Evolutionary conservation across 2,797 vertebrate genomes (phyloP).

Genomic region (Vireo griseus): DNA sequence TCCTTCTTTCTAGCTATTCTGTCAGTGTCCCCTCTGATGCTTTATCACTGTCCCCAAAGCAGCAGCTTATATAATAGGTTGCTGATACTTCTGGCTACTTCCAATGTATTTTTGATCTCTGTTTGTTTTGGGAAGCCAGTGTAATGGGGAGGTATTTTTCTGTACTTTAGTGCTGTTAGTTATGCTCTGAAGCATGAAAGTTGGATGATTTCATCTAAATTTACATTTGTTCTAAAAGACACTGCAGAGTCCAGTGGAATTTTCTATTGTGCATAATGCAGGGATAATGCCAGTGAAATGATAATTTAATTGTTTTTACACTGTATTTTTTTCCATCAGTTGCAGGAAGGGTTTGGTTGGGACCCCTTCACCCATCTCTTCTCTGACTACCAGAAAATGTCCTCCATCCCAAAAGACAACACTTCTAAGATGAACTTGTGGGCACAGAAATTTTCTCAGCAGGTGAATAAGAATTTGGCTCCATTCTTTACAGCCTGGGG

Average conservation of each 20-base stretch:
- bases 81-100: not conserved
- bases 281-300: not conserved
- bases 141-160: not conserved
- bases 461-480: conserved; percentile 70
- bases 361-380: conserved; percentile 70
- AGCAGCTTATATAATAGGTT: not conserved
- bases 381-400: conserved; percentile 69
- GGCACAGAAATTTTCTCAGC: conserved; percentile 67
- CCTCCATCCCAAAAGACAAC: conserved; percentile 30
- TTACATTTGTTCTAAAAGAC: not conserved
- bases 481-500: conserved; percentile 75
- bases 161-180: not conserved
- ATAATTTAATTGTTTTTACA: not conserved
- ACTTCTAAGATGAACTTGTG: conserved; percentile 73
- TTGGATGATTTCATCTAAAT: not conserved
- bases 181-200: not conserved
- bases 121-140: not conserved
- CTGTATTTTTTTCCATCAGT: conserved; percentile 42
- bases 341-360: conserved; percentile 78
- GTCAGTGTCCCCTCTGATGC: not conserved
- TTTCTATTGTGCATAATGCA: not conserved
- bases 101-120: not conserved
- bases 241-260: not conserved
- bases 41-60: not conserved
- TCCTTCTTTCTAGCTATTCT: not conserved